Base-by-base conservation (phyloP, 30 jellyfish, hydroid and myxozoan genomes). In the Sanderia malayensis region DNA sequence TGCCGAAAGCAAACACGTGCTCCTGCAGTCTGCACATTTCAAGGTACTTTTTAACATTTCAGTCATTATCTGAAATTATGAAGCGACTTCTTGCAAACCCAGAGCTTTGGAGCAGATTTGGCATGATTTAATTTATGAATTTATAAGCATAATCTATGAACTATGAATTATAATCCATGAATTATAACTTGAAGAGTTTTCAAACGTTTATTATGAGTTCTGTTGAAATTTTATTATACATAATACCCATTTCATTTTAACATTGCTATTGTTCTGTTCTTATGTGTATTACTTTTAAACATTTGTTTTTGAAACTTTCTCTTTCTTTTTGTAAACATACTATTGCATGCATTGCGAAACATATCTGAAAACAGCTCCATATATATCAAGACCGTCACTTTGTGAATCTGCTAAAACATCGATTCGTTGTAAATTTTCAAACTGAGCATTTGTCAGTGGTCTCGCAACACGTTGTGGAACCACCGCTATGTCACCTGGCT, bases 301-400 rank as follows among this genome's bases (percentile, higher is more conserved):
- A 49, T 9, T 20, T 9, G 22, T 49, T 49, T 49, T 49, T 9
- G n/a, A 49, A 49, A 49, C 64, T 49, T 49, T 49, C 26, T 49
- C 64, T 49, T 9, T 9, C 8, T 19, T 18, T 7, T 24, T 61
- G 58, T 27, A 61, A 71, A 49, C 23, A 44, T 24, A 41, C 28
- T 67, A 26, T 18, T 61, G 22, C 23, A 49, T 49, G n/a, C 64
- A 49, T n/a, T 49, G 64, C 3, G 27, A 49, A 61, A 61, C 7
- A 32, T 61, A 66, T 41, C 52, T 66, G 18, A 66, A 29, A 66
- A 66, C 79, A 29, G 46, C 28, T 29, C 41, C 79, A 41, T 66
- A 66, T 29, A 66, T 66, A 37, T 66, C 79, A 66, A 66, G 46
- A 10, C 70, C 70, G 29, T 66, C 28, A n/a, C 62, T 37, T 37